Conservation (phyloP, 2,113 vertebrate genomes). For the Sphyrna mokarran region DNA sequence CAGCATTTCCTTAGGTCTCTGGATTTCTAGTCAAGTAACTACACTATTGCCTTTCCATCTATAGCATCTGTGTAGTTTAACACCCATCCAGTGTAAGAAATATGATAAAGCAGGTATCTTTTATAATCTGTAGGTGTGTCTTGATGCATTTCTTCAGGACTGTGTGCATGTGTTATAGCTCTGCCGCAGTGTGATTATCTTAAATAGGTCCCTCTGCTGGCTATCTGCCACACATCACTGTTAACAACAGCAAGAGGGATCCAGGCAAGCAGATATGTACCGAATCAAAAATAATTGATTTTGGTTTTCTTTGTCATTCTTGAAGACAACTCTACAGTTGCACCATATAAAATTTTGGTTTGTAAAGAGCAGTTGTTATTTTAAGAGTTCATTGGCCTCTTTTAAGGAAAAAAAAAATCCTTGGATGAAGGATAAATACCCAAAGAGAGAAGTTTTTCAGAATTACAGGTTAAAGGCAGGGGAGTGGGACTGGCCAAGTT, state of each 20-base stretch:
- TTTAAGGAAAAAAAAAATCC: not conserved
- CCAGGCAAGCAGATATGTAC: not conserved
- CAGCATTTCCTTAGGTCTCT: no score
- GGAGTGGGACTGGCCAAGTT: not conserved
- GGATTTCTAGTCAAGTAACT: no score
- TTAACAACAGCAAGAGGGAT: not conserved
- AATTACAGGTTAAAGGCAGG: not conserved
- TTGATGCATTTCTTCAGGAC: not conserved
- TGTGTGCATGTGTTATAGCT: not conserved
- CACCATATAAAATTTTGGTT: not conserved
- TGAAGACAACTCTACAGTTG: not conserved
- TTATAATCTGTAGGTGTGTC: not conserved
- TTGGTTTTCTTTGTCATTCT: not conserved
- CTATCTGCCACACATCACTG: not conserved
- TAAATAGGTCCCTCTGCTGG: slow-evolving; percentile 20
- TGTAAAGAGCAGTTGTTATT: not conserved
- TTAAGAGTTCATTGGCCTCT: not conserved
- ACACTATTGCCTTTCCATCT: no score
- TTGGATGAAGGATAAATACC: not conserved
- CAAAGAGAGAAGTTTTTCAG: not conserved
- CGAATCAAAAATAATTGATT: not conserved
- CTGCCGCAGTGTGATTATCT: not conserved
- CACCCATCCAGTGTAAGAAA: not conserved
- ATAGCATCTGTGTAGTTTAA: not conserved
- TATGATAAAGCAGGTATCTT: not conserved